Conservation (phyloP, 2,113 vertebrate species). For the Labrus mixtus region DNA sequence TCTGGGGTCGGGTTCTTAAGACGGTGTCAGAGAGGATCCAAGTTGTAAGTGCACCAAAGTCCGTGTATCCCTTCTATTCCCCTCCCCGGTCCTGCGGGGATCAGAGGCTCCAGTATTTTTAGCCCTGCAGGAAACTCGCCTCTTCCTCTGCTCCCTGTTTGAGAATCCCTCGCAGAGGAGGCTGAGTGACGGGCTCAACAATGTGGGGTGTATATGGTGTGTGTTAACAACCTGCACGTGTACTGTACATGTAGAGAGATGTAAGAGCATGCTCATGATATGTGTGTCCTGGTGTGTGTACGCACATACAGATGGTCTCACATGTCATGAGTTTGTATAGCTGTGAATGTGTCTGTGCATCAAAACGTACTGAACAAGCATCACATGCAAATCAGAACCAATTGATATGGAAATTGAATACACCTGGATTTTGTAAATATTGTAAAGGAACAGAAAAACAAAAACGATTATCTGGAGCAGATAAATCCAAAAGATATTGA, state of each 20-base stretch:
- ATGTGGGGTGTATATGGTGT: constrained; percentile 12
- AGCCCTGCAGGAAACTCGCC: constrained; percentile 69
- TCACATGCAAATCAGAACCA: neutral
- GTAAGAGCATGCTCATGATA: neutral
- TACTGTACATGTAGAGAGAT: neutral
- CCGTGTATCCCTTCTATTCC: constrained; percentile 13
- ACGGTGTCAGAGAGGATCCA: constrained; percentile 85
- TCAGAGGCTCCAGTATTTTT: constrained; percentile 71
- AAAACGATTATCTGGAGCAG: no score
- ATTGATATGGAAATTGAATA: neutral
- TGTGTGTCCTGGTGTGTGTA: neutral
- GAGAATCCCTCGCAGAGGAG: constrained; percentile 35
- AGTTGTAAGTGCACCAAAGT: constrained; percentile 81
- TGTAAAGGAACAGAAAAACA: no score
- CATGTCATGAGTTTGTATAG: neutral
- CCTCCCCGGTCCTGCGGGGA: constrained; percentile 31
- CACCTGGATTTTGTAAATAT: no score
- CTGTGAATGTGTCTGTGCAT: neutral
- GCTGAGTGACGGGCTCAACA: constrained; percentile 51
- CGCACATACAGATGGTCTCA: neutral
- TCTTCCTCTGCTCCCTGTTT: constrained; percentile 65
- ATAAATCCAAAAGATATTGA: neutral
- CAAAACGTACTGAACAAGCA: no score
- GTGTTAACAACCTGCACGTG: constrained; percentile 8
- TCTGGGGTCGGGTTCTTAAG: constrained; percentile 88